Evolutionary conservation across 2,888 invertebrate genomes (phyloP).

Genomic region (Zootermopsis nevadensis): DNA sequence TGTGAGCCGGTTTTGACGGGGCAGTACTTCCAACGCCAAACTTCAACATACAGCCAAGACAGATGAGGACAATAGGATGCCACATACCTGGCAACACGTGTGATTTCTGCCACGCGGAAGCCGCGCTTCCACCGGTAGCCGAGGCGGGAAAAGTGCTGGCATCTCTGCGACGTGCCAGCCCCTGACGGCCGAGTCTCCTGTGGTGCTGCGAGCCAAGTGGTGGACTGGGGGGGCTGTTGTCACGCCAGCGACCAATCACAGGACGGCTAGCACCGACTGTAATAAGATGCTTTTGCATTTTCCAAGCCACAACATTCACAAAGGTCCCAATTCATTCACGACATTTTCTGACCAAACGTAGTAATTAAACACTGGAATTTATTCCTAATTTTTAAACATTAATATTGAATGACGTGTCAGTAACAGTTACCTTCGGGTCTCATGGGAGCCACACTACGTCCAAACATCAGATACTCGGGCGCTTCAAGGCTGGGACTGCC

Average conservation of each 20-base stretch:
- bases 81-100: slow-evolving; percentile 24
- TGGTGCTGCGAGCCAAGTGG: slow-evolving; percentile 43
- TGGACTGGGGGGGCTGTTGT: slow-evolving; percentile 49
- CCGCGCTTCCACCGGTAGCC: not conserved
- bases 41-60: too few relatives aligned
- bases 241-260: slow-evolving; percentile 43
- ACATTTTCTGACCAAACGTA: not conserved
- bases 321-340: not conserved
- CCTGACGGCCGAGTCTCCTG: slow-evolving; percentile 54
- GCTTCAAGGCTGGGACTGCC: slow-evolving; percentile 56
- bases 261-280: slow-evolving; percentile 9
- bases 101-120: not conserved
- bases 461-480: slow-evolving; percentile 59
- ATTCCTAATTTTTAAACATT: too few relatives aligned
- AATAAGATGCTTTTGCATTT: not conserved
- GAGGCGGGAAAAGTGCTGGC: slow-evolving; percentile 17
- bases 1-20: too few relatives aligned
- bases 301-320: not conserved
- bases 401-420: too few relatives aligned
- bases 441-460: slow-evolving; percentile 6
- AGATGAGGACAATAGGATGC: too few relatives aligned
- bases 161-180: slow-evolving; percentile 54
- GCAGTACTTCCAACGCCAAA: too few relatives aligned
- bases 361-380: not conserved
- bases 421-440: slow-evolving; percentile 33